Evolutionary conservation across 2,113 vertebrate genomes (phyloP).

Genomic region (Paratilapia polleni): DNA sequence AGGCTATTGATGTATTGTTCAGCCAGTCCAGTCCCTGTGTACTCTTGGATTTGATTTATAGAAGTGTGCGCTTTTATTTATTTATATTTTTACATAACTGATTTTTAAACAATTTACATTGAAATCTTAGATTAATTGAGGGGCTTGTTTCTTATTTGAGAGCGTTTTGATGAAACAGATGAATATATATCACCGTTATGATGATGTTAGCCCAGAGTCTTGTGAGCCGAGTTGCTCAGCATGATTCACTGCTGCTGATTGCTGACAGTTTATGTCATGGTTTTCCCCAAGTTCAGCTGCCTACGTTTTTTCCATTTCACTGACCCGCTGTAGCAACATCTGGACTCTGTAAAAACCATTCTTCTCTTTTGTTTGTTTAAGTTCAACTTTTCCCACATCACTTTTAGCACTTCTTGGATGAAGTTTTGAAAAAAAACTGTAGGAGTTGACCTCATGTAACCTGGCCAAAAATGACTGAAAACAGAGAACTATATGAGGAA

Average conservation of each 20-base stretch:
- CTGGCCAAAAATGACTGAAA: not conserved
- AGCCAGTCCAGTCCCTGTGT: not conserved
- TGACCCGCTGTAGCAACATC: conserved; percentile 61
- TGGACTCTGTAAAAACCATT: conserved; percentile 42
- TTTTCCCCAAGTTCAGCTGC: conserved; percentile 61
- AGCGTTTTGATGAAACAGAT: conserved; percentile 19
- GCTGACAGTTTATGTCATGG: conserved; percentile 73
- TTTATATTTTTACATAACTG: no score
- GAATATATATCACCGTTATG: conserved; percentile 22
- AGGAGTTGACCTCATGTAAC: conserved; percentile 15
- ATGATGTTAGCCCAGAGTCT: conserved; percentile 33
- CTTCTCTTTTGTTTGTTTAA: conserved; percentile 34
- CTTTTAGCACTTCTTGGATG: not conserved
- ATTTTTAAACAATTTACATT: not conserved
- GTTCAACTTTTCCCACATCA: conserved; percentile 44
- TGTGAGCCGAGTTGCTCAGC: conserved; percentile 42
- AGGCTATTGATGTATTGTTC: conserved; percentile 1
- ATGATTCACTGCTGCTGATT: conserved; percentile 73
- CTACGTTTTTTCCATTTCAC: conserved; percentile 61
- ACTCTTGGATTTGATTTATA: not conserved
- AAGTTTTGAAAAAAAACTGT: not conserved
- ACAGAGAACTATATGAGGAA: not conserved
- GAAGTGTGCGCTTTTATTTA: not conserved
- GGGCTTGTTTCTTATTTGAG: not conserved
- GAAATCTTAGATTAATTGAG: not conserved